Evolutionary conservation across 2,888 invertebrate genomes (phyloP).

Genomic region (Drosophila fungiperda): DNA sequence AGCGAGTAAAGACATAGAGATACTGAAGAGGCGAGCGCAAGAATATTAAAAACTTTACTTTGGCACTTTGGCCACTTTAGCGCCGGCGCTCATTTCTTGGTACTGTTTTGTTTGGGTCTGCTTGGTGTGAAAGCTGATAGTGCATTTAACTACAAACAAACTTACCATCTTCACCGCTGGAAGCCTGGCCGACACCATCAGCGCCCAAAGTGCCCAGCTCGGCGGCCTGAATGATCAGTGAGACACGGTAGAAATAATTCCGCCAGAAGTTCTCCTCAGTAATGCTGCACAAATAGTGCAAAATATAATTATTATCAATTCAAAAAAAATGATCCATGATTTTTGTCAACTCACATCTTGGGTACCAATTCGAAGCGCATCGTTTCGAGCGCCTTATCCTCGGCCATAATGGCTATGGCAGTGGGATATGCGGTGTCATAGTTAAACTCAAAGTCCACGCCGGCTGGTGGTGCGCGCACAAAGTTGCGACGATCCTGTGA

Average conservation of each 20-base stretch:
- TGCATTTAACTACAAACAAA: conserved; percentile 31
- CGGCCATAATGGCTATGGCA: conserved; percentile 96
- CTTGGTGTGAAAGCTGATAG: conserved; percentile 34
- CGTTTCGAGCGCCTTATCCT: conserved; percentile 97
- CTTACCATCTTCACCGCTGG: conserved; percentile 85
- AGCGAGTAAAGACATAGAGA: conserved; percentile 37
- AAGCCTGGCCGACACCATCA: conserved; percentile 85
- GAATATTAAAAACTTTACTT: conserved; percentile 45
- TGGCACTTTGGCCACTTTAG: conserved; percentile 13
- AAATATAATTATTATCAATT: background rate
- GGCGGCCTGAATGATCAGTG: conserved; percentile 98
- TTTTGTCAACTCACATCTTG: conserved; percentile 93
- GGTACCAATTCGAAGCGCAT: conserved; percentile 99
- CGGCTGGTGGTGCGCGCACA: conserved; percentile 97
- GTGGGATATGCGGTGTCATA: conserved; percentile 96
- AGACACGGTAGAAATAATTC: conserved; percentile 99
- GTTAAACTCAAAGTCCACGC: conserved; percentile 98
- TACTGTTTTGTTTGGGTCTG: conserved; percentile 39
- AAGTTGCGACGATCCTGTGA: conserved; percentile 99
- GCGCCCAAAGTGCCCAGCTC: conserved; percentile 87
- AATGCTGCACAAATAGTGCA: conserved; percentile 87
- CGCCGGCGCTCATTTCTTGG: conserved; percentile 30
- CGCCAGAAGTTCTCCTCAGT: conserved; percentile 99
- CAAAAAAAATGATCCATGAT: background rate
- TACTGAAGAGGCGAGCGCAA: conserved; percentile 54